A percentile compares a stretch with the other conserved stretches of the same genome.
Evolutionary conservation across 2,888 invertebrate genomes (phyloP).

Genomic region (Morpho deidamia): DNA sequence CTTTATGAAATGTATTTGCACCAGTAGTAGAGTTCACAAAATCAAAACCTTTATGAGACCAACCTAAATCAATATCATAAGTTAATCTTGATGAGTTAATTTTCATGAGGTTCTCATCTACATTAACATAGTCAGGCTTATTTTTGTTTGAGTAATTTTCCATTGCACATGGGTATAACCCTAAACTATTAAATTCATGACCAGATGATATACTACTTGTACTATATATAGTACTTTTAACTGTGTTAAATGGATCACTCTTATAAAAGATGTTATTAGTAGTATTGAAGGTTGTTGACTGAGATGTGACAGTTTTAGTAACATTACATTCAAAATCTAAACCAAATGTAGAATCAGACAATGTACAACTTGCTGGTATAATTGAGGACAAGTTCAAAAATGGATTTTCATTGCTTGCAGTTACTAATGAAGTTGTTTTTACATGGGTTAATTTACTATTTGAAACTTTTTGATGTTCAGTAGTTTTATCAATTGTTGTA

Average conservation of each 20-base stretch:
- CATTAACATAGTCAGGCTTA: slow-evolving; percentile 58
- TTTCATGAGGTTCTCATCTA: slow-evolving; percentile 70
- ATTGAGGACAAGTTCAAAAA: slow-evolving; percentile 61
- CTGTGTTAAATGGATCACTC: slow-evolving; percentile 59
- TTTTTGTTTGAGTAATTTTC: slow-evolving; percentile 65
- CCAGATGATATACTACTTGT: slow-evolving; percentile 65
- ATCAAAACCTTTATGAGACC: slow-evolving; percentile 71
- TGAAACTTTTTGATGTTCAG: slow-evolving; percentile 43
- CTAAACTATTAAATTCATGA: slow-evolving; percentile 65
- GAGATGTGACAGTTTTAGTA: slow-evolving; percentile 49
- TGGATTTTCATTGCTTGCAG: slow-evolving; percentile 53
- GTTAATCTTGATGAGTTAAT: slow-evolving; percentile 66
- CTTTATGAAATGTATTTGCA: slow-evolving; percentile 56
- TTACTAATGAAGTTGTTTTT: slow-evolving; percentile 32
- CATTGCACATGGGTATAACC: slow-evolving; percentile 70
- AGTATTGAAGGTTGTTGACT: slow-evolving; percentile 45
- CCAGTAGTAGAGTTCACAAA: slow-evolving; percentile 62
- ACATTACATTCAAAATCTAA: slow-evolving; percentile 65
- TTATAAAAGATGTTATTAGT: slow-evolving; percentile 65
- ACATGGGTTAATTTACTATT: slow-evolving; percentile 37
- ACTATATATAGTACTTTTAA: slow-evolving; percentile 65
- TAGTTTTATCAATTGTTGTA: slow-evolving; percentile 37
- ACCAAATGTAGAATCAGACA: slow-evolving; percentile 51
- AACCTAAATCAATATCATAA: slow-evolving; percentile 69
- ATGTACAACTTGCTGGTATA: slow-evolving; percentile 48